Evolutionary conservation across 2,113 vertebrate species (phyloP).

Genomic region (Callithrix jacchus): DNA sequence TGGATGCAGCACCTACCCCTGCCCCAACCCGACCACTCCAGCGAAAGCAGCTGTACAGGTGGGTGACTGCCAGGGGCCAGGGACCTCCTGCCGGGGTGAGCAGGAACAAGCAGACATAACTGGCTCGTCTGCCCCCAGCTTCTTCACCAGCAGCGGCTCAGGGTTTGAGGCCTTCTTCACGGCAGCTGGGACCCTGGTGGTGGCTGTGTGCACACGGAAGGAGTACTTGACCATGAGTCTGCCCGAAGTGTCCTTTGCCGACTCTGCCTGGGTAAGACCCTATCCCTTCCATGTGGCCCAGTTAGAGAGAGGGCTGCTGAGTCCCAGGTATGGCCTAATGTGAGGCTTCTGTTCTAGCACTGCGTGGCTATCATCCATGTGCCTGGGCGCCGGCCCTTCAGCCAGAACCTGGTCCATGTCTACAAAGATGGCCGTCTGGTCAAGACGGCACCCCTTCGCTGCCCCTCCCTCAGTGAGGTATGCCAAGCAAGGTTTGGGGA

Average conservation of each 20-base stretch:
- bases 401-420: constrained; percentile 93
- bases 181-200: constrained; percentile 91
- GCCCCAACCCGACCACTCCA: constrained; percentile 80
- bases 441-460: constrained; percentile 91
- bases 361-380: constrained; percentile 91
- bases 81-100: rapidly evolving
- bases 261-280: constrained; percentile 91
- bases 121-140: constrained; percentile 80
- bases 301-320: rapidly evolving
- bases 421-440: constrained; percentile 90
- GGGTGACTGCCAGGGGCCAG: background rate
- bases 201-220: constrained; percentile 97
- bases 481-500: background rate
- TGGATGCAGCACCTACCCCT: constrained; percentile 31
- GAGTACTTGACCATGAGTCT: constrained; percentile 95
- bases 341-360: constrained; percentile 84
- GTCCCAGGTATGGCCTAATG: background rate
- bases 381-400: constrained; percentile 92
- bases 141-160: constrained; percentile 93
- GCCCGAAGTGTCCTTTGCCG: constrained; percentile 87
- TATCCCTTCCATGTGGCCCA: rapidly evolving
- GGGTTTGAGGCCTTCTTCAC: constrained; percentile 98
- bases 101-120: background rate
- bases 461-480: constrained; percentile 95
- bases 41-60: constrained; percentile 98